Evolutionary conservation across 2,797 vertebrate genomes (phyloP).

Genomic region (Champsocephalus gunnari): DNA sequence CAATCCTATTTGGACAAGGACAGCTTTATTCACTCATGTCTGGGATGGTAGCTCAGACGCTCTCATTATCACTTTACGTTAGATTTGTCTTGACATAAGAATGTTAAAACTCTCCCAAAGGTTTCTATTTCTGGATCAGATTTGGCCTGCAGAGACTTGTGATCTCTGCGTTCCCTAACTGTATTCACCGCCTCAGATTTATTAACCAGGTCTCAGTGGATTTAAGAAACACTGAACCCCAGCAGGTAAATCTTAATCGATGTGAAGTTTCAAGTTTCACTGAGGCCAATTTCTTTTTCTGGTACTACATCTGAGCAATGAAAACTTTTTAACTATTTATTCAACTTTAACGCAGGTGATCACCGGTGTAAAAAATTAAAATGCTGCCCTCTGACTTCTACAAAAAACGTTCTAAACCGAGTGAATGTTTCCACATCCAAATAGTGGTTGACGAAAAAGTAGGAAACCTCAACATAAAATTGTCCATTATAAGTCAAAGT

Average conservation of each 20-base stretch:
- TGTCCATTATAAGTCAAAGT: no score
- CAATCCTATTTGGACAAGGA: conserved; percentile 27
- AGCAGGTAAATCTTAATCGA: conserved; percentile 22
- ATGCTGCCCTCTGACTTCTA: not conserved
- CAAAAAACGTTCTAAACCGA: not conserved
- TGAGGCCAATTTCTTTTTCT: not conserved
- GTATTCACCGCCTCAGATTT: conserved; percentile 19
- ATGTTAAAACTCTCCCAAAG: not conserved
- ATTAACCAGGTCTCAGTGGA: conserved; percentile 9
- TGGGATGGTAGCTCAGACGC: conserved; percentile 15
- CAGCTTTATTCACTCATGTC: conserved; percentile 12
- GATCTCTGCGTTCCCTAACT: not conserved
- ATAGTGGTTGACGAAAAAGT: not conserved
- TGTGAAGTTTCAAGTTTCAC: conserved; percentile 5
- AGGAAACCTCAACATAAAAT: not conserved
- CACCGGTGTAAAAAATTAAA: not conserved
- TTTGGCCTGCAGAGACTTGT: conserved; percentile 6
- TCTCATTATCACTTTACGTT: conserved; percentile 10
- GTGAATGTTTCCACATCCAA: not conserved
- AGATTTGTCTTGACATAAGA: not conserved
- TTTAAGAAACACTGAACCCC: conserved; percentile 11
- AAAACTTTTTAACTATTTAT: not conserved
- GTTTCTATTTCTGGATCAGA: conserved; percentile 1
- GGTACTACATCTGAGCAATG: not conserved
- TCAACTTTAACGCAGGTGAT: not conserved